Percentiles rank a stretch among this genome's conserved stretches.
These are phyloP conservation scores for Nettapus auritus DNA, from an alignment of 2,113 vertebrate genomes.

Conservation along the genomic window DNA sequence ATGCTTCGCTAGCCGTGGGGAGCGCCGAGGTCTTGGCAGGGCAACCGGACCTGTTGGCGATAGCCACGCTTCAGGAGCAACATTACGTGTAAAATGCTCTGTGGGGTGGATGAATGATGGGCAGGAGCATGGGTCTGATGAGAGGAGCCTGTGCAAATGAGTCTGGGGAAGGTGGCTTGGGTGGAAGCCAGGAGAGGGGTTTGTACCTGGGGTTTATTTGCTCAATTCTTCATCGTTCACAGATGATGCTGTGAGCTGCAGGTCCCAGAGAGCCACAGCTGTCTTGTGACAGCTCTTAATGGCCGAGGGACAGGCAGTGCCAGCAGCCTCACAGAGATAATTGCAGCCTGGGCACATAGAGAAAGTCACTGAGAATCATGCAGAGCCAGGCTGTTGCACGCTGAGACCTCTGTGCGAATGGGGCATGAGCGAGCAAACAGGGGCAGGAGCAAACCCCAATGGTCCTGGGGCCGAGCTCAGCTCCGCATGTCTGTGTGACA, in stretches of 20 bases:
- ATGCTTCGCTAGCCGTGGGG: not conserved
- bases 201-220: not conserved
- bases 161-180: not conserved
- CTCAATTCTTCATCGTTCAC: not conserved
- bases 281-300: not conserved
- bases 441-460: not conserved
- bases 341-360: not conserved
- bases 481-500: not conserved
- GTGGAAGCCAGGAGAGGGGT: not conserved
- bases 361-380: not conserved
- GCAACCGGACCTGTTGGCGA: not conserved
- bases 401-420: not conserved
- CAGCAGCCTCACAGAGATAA: fast-evolving
- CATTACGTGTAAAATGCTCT: not conserved
- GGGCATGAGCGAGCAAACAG: not conserved
- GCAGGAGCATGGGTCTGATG: not conserved
- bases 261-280: not conserved
- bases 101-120: not conserved
- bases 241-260: not conserved
- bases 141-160: not conserved
- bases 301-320: not conserved
- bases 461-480: not conserved
- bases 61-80: not conserved
- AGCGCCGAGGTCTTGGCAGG: not conserved
- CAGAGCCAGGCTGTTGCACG: not conserved